Base-by-base conservation (phyloP, 2,113 vertebrate species). In the Macquaria ambigua region DNA sequence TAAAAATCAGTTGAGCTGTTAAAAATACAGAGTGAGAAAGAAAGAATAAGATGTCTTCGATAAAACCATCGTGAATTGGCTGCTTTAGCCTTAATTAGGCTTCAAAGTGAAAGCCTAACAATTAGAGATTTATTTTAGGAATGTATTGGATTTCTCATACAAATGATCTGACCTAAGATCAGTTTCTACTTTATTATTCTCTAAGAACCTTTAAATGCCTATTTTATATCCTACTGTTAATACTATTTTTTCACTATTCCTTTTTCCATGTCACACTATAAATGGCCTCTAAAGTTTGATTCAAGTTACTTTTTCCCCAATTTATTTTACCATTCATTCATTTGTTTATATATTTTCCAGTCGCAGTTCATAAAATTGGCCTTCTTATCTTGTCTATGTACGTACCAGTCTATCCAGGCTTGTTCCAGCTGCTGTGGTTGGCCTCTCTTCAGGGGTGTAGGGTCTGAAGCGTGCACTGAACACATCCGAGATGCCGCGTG, bases 391-490 rank as follows among this genome's bases (percentile, higher is more conserved):
- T 16, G 16, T 56, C 25, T 84, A 8, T 3, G 46, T 79, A 85
- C 96, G 94, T 95, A 99, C 98, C 97, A 99, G 95, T 95, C 97
- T 96, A 77, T 99, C 98, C 90, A 99, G 93, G 90, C 97, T 98
- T 0, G 97, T 98, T 62, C 97, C 97, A 28, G 97, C 96, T 59
- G 97, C 96, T 0, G 97, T 97, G 14, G 97, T 98, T 2, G 98
- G 97, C 84, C 94, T 94, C 75, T 98, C 98, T 68, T 98, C 97
- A 0, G 97, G 97, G 61, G 95, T 97, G 87, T 97, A 98, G 0
- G 97, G 96, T 81, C 95, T 95, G 87, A 98, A 99, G 0, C 97
- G 96, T 0, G 93, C 85, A 37, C 94, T 98, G 81, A 98, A 97
- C 48, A 96, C 96, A 80, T 98, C 98, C 23, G 97, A 95, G 91